A percentile compares a stretch with the other conserved stretches of the same genome.
Conservation (phyloP, 2,797 vertebrate genomes). For the Lacerta agilis region DNA sequence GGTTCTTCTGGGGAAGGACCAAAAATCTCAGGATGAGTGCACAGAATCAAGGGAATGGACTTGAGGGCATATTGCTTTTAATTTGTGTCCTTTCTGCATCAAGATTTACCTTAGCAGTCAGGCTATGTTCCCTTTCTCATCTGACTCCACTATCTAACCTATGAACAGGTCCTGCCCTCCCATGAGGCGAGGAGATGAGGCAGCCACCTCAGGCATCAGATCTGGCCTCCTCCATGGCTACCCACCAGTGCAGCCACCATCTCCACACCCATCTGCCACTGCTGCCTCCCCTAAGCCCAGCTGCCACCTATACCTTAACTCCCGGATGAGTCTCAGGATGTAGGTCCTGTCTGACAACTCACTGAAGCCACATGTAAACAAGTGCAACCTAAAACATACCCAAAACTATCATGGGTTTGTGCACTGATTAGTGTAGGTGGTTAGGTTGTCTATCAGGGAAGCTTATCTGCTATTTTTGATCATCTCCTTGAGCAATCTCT, state of each 20-base stretch:
- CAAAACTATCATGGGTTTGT: too few relatives aligned
- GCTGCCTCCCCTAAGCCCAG: too few relatives aligned
- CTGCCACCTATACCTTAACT: not conserved
- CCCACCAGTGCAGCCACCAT: too few relatives aligned
- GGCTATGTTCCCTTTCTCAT: not conserved
- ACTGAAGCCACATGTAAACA: not conserved
- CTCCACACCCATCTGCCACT: too few relatives aligned
- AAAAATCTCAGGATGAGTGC: not conserved
- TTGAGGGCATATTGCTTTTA: not conserved
- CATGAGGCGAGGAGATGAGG: too few relatives aligned
- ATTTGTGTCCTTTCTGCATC: not conserved
- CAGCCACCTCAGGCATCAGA: too few relatives aligned
- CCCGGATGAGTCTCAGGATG: not conserved
- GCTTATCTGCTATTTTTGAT: not conserved
- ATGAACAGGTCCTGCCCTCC: too few relatives aligned
- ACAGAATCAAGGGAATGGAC: not conserved
- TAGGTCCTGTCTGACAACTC: not conserved
- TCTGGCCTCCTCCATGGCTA: too few relatives aligned
- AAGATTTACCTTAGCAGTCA: not conserved
- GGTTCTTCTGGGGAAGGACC: not conserved
- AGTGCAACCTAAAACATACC: not conserved
- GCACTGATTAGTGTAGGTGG: not conserved
- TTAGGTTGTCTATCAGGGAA: not conserved
- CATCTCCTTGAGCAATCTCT: not conserved
- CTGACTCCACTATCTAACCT: not conserved